Percentiles rank a stretch among this genome's conserved stretches.
Conservation (phyloP, 2,797 vertebrate species). For the Siniperca scherzeri region DNA sequence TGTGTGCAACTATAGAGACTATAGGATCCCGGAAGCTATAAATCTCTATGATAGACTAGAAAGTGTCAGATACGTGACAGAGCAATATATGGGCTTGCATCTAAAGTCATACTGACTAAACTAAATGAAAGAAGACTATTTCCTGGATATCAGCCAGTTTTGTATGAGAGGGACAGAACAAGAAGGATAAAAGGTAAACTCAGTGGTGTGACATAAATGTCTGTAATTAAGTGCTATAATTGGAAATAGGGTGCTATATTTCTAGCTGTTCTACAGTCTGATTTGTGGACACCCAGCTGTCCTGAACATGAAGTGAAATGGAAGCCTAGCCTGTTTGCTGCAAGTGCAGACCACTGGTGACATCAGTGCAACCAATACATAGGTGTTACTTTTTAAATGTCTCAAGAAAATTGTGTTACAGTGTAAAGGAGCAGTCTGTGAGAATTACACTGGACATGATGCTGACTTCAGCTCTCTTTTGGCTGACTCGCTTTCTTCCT, state of each 20-base stretch:
- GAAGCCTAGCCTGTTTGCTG: background rate
- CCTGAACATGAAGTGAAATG: background rate
- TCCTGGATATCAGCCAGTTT: constrained; percentile 24
- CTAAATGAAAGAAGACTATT: constrained; percentile 20
- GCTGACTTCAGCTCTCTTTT: constrained; percentile 56
- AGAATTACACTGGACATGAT: constrained; percentile 30
- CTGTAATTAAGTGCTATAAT: background rate
- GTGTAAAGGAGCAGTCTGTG: constrained; percentile 8
- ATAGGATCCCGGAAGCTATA: constrained; percentile 5
- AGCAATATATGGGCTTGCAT: constrained; percentile 2
- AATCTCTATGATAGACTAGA: constrained; percentile 19
- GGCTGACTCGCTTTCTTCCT: constrained; percentile 39
- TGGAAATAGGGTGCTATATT: background rate
- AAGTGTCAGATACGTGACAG: constrained; percentile 5
- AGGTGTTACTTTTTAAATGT: background rate
- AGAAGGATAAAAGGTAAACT: constrained; percentile 31
- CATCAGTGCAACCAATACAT: background rate
- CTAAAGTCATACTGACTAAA: constrained; percentile 22
- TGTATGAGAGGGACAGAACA: constrained; percentile 15
- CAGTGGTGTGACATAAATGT: constrained; percentile 18
- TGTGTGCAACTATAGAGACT: constrained; percentile 1
- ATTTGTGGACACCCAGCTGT: constrained; percentile 1
- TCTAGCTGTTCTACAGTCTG: background rate
- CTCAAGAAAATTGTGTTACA: background rate
- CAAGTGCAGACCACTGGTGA: background rate